These are phyloP conservation scores for Microtus richardsoni DNA, from an alignment of 2,113 vertebrate genomes.

Conservation along the genomic window DNA sequence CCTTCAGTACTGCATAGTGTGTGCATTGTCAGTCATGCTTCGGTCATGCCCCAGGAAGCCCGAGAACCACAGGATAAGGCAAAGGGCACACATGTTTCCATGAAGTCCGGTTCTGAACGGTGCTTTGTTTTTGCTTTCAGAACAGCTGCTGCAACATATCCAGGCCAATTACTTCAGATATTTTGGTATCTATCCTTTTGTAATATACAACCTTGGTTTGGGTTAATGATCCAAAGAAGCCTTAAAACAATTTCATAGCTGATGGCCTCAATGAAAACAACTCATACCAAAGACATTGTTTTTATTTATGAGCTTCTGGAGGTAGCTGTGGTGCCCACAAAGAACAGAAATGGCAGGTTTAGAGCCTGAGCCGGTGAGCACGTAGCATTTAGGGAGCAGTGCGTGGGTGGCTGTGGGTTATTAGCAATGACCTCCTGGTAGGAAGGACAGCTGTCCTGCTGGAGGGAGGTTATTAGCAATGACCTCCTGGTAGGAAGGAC, in stretches of 20 bases:
- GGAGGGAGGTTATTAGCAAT: constrained; percentile 30
- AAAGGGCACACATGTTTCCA: not conserved
- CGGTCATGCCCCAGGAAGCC: not conserved
- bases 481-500: too few relatives aligned
- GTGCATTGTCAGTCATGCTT: not conserved
- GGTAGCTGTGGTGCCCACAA: not conserved
- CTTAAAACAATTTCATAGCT: constrained; percentile 71
- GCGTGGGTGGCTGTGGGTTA: constrained; percentile 53
- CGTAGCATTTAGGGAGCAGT: constrained; percentile 60
- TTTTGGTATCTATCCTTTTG: constrained; percentile 55
- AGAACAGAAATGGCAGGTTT: constrained; percentile 53
- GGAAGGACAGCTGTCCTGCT: constrained; percentile 35
- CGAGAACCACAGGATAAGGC: not conserved
- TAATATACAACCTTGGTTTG: constrained; percentile 52
- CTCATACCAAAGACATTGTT: constrained; percentile 50
- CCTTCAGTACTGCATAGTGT: not conserved
- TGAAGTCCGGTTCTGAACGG: not conserved
- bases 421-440: constrained; percentile 46
- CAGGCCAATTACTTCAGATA: constrained; percentile 53
- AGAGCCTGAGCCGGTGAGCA: constrained; percentile 45
- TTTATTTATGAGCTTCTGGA: constrained; percentile 66
- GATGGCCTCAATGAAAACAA: constrained; percentile 56
- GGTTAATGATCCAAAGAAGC: constrained; percentile 58
- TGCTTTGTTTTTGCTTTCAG: not conserved
- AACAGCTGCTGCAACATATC: constrained; percentile 15